Evolutionary conservation across 1,140 invertebrate genomes (phyloP).

Genomic region (Atta texana): DNA sequence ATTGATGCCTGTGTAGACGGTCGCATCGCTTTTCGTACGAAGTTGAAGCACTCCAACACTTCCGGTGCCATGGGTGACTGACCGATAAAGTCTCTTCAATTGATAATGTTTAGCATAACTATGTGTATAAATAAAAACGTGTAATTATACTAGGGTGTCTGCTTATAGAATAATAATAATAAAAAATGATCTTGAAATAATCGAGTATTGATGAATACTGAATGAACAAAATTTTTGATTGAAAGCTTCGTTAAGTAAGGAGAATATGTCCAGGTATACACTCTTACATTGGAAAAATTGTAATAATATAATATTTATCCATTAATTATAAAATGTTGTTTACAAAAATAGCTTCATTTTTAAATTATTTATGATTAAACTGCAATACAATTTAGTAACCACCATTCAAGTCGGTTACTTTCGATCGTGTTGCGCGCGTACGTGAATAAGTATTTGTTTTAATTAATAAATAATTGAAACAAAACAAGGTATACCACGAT

Average conservation of each 20-base stretch:
- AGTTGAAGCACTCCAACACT: conserved; percentile 42
- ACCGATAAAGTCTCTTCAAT: conserved; percentile 25
- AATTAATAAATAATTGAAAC: conserved; percentile 62
- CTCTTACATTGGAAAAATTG: neutral
- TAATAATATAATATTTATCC: neutral
- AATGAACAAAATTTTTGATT: neutral
- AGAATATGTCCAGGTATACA: neutral
- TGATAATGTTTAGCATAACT: conserved; percentile 24
- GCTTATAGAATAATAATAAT: neutral
- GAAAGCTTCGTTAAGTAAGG: too few species aligned
- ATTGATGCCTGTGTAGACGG: conserved; percentile 56
- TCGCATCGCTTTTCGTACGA: conserved; percentile 53
- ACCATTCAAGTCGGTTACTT: conserved; percentile 15
- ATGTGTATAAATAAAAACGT: conserved; percentile 10
- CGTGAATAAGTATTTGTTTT: conserved; percentile 33
- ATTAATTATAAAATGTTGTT: conserved; percentile 11
- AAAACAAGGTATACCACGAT: conserved; percentile 49
- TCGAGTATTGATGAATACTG: neutral
- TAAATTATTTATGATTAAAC: conserved; percentile 39
- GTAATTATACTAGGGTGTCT: neutral
- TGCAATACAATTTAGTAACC: neutral
- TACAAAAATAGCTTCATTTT: conserved; percentile 31
- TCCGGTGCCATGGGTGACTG: neutral
- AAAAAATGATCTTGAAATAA: neutral
- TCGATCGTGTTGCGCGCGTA: neutral